Evolutionary conservation across 2,113 vertebrate genomes (phyloP), one percentile per base, ranked within the genome.

Genomic region (Capreolus pygargus): DNA sequence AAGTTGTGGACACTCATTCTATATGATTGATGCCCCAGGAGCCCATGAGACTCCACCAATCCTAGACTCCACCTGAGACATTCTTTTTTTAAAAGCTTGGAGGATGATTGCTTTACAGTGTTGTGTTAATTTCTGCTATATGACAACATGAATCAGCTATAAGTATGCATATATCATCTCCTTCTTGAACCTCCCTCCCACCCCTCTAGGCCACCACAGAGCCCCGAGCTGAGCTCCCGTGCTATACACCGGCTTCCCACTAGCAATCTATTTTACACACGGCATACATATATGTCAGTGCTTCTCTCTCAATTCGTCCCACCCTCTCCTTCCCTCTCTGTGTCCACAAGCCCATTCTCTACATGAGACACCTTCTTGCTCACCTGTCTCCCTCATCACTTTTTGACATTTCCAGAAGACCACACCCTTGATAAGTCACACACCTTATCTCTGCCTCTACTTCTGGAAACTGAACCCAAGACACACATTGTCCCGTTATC

Each of bases 251-350:
- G 0, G 17, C 67, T 70, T 70, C n/a, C 10, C n/a, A 23, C n/a
- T 70, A 36, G 67, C 5, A 23, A 2, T 70, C 67, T 23, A 0
- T 39, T 39, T 39, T 2, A 70, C 19, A 23, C 19, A 11, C 12
- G n/a, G 67, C 12, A 6, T 36, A 17, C 6, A 21, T 6, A 6
- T 23, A 70, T 70, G 67, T 70, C 67, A 2, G 2, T 39, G n/a
- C 21, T 39, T 39, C 67, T 39, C n/a, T 36, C n/a, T 74, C 67
- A 74, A 1, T 39, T 74, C 1, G 0, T 23, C n/a, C 19, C 19
- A 74, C 67, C n/a, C 5, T 39, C 67, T 70, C 67, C 19, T 74
- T 39, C n/a, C n/a, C 19, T 74, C 19, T 74, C 67, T 74, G 67
- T 10, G 10, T 74, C 67, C n/a, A 3, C 5, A 74, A 12, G 36